Evolutionary conservation across 2,888 invertebrate species (phyloP), one percentile per base, ranked within the genome.

Genomic region (Oscheius sp.): DNA sequence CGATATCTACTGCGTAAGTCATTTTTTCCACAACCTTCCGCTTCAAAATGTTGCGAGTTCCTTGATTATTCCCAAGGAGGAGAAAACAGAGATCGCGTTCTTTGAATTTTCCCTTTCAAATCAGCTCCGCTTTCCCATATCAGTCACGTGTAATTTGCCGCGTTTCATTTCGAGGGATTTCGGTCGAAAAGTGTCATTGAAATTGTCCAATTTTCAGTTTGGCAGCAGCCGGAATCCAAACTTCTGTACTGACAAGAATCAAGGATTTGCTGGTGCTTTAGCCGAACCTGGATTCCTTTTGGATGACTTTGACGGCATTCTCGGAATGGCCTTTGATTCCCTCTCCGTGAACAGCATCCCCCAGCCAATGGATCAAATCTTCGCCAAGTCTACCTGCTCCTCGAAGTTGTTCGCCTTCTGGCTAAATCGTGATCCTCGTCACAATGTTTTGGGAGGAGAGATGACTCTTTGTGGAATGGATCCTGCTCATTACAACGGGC

Each of bases 221-320:
- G 75, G 75, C 23, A 53, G 16, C 18, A 45, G 27, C 71, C 29
- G 13, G 69, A 81, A 76, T 5, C 94, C 55, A 16, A 29, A 66
- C 12, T 94, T 55, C 73, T 88, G 91, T 74, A 93, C 96, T 70
- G 91, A 91, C 85, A 90, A 91, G 66, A 82, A 66, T 53, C 95
- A 97, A 91, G 95, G 94, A 21, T 99, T 99, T 91, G 98, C 95
- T 6, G 98, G 99, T 91, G 98, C 98, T 1, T 89, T 94, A 75
- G 93, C 93, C 86, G 96, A 99, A 90, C 98, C 98, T 0, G 98
- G 99, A 23, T 86, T 92, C 66, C 93, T 95, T 16, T 99, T 99
- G 91, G 94, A 98, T 35, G 96, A 21, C 56, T 99, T 99, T 90
- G 99, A 99, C 90, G 96, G 87, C 3, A 83, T 89, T 68, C 76